A percentile compares a stretch with the other conserved stretches of the same genome.
phyloP scores from a whole-genome alignment of 2,888 invertebrate genomes.

The Nematopogon swammerdamellus region DNA sequence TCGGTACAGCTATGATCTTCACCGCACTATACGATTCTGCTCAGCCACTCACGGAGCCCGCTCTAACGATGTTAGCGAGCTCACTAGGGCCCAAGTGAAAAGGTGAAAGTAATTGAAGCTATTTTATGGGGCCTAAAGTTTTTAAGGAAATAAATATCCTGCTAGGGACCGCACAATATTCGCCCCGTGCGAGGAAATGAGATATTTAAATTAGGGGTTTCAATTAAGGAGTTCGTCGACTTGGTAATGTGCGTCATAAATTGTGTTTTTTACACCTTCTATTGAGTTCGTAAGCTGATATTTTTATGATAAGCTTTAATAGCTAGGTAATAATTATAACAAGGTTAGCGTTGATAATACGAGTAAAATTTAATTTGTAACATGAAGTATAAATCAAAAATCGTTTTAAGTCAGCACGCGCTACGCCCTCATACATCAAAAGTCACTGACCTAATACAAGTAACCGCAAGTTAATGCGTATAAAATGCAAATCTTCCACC shows the following conservation, averaged over 20 bases:
- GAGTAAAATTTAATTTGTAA: no score
- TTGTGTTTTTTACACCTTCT: no score
- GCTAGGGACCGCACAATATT: background rate
- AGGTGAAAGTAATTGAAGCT: conserved; percentile 1
- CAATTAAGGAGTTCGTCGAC: background rate
- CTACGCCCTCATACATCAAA: no score
- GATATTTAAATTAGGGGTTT: background rate
- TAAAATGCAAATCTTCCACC: no score
- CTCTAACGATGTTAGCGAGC: background rate
- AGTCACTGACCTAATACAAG: no score
- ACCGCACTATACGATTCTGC: background rate
- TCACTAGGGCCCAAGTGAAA: background rate
- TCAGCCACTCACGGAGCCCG: background rate
- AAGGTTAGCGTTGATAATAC: no score
- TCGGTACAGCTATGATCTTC: background rate
- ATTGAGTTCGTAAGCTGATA: no score
- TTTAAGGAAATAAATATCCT: background rate
- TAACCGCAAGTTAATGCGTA: no score
- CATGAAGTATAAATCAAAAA: no score
- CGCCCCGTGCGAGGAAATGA: background rate
- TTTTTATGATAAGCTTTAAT: no score
- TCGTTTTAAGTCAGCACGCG: no score
- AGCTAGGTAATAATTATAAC: no score
- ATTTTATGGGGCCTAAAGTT: background rate
- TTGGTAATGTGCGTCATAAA: background rate